phyloP scores from a whole-genome alignment of 2,113 vertebrate species.

The Pseudorectes ferrugineus region DNA sequence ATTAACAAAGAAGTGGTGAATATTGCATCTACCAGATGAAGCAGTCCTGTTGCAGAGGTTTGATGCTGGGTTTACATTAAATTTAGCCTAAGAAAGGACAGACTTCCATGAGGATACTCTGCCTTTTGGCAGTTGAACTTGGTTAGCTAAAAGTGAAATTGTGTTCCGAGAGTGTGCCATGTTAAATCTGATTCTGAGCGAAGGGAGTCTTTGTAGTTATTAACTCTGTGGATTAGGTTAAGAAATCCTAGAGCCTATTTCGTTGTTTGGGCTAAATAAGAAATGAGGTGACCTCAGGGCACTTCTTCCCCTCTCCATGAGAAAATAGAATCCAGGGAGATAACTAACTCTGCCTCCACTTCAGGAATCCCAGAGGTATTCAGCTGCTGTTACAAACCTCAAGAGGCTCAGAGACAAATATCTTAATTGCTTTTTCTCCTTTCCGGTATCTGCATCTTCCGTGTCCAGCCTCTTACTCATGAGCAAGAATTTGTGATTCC shows the following conservation, averaged over 20 bases:
- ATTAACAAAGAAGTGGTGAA: neutral
- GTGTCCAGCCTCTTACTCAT: neutral
- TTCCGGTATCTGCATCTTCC: neutral
- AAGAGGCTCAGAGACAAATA: neutral
- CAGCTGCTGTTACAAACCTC: neutral
- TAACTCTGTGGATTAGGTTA: neutral
- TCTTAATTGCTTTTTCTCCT: neutral
- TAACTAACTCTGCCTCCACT: neutral
- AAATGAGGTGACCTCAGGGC: neutral
- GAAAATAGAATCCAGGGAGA: neutral
- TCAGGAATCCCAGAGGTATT: neutral
- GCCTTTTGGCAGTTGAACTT: neutral
- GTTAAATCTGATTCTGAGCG: neutral
- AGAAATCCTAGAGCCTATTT: neutral
- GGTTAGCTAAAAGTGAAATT: neutral
- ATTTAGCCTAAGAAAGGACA: neutral
- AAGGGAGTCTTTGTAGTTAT: neutral
- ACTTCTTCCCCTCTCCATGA: neutral
- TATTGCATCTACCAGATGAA: neutral
- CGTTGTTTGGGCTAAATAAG: neutral
- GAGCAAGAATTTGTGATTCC: neutral
- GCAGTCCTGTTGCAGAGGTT: neutral
- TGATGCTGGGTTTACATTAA: neutral
- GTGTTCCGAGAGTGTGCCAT: fast-evolving
- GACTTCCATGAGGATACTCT: neutral